Evolutionary conservation across 1,140 invertebrate species (phyloP).

Genomic region (Papilio dardanus): DNA sequence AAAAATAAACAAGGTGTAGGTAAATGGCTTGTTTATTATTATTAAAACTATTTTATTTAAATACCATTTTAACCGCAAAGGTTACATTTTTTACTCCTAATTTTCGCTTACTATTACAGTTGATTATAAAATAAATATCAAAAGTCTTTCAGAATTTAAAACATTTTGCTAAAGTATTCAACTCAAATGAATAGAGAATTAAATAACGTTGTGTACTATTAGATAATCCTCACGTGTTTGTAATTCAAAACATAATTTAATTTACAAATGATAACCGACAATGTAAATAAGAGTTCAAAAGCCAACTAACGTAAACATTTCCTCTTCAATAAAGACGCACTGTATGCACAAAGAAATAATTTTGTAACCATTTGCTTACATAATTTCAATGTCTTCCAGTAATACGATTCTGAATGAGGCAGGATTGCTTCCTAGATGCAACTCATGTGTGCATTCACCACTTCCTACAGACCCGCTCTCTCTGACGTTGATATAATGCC

Average conservation of each 20-base stretch:
- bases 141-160: not conserved
- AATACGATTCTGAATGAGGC: constrained; percentile 38
- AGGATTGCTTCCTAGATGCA: constrained; percentile 47
- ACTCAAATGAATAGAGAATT: not conserved
- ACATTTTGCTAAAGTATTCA: constrained; percentile 4
- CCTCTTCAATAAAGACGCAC: constrained; percentile 36
- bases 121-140: not conserved
- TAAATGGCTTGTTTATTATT: not conserved
- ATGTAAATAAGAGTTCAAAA: constrained; percentile 33
- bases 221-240: not conserved
- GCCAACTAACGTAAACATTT: constrained; percentile 22
- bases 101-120: too few relatives aligned
- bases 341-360: constrained; percentile 34
- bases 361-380: constrained; percentile 31
- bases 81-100: too few relatives aligned
- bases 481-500: constrained; percentile 54
- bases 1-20: not conserved
- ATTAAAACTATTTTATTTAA: not conserved
- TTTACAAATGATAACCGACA: constrained; percentile 30
- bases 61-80: too few relatives aligned
- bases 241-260: constrained; percentile 30
- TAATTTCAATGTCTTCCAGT: constrained; percentile 39
- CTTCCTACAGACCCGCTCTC: constrained; percentile 50
- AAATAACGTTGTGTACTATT: not conserved
- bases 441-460: constrained; percentile 52